Base-by-base conservation (phyloP, 2,888 invertebrate species). In the Arenicola marina region DNA sequence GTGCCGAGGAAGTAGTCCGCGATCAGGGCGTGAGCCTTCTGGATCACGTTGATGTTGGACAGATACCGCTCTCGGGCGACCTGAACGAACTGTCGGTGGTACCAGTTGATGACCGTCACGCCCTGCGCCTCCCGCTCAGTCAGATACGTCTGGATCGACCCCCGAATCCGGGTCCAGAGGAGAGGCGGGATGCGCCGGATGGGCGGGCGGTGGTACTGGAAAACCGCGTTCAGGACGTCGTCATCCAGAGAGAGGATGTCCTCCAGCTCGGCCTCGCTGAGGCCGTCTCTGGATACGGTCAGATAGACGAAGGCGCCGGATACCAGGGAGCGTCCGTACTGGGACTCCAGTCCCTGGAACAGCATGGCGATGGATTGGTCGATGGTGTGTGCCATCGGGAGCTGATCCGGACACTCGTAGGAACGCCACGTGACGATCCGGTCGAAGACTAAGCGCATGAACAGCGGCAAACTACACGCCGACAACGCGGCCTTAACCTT, bases 11-110 rank as follows among this genome's bases (percentile, higher is more conserved):
- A 53, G 53, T 28, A 53, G 21, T 53, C 53, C 4, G 53, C 26
- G 11, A 53, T 11, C 26, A 48, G 48, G 7, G 48, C 11, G 81
- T 99, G 98, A 80, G 97, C 96, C 81, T 95, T 95, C 84, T 91
- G 91, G 0, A 95, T 92, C 90, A 95, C 93, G 82, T 95, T 95
- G 88, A 95, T 91, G 78, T 98, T 97, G 83, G 56, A 59, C 85
- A 99, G 97, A 84, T 98, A 57, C 48, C 48, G 48, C 7, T 24
- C 48, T 24, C 26, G 32, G 4, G 59, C 48, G 7, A 43, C 28
- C n/a, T 55, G 34, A 44, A 54, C 29, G 54, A 59, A 59, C 45
- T 59, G 59, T n/a, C 59, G 24, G 44, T 59, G 59, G 43, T 59
- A 59, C 59, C 59, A 59, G 4, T 53, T 18, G 7, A 59, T 7